phyloP scores from a whole-genome alignment of 2,888 invertebrate species.

The Podabrus alpinus region DNA sequence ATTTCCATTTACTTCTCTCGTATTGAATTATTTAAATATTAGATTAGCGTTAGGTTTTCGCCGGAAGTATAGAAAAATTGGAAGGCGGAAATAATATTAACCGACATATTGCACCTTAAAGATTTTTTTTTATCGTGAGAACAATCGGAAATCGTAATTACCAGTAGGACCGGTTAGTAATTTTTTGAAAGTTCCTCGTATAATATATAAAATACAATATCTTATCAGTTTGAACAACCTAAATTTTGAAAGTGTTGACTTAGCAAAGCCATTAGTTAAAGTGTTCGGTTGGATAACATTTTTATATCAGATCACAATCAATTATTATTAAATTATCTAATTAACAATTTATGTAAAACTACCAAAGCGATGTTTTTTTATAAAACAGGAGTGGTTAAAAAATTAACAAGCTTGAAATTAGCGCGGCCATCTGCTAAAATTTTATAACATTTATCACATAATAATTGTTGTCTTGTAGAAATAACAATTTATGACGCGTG shows the following conservation, averaged over 20 bases:
- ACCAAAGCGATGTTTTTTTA: neutral
- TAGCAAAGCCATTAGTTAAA: neutral
- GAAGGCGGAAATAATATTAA: neutral
- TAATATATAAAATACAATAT: neutral
- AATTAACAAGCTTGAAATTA: neutral
- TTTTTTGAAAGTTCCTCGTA: neutral
- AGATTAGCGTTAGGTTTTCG: neutral
- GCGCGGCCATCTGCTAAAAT: neutral
- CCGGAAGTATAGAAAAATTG: neutral
- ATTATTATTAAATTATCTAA: neutral
- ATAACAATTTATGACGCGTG: slow-evolving; percentile 18
- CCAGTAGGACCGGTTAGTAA: neutral
- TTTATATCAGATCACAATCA: neutral
- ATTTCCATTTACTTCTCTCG: neutral
- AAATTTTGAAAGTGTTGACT: neutral
- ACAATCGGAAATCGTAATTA: neutral
- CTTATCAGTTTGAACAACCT: neutral
- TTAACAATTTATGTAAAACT: neutral
- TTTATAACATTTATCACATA: neutral
- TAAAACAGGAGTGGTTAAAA: neutral
- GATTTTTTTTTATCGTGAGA: neutral
- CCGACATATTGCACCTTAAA: neutral
- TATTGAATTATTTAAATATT: neutral
- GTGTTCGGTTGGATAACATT: neutral
- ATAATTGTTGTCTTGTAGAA: neutral